These are phyloP conservation scores for Gymnoscopelus microlampas DNA, from an alignment of 2,797 vertebrate species.

Conservation along the genomic window DNA sequence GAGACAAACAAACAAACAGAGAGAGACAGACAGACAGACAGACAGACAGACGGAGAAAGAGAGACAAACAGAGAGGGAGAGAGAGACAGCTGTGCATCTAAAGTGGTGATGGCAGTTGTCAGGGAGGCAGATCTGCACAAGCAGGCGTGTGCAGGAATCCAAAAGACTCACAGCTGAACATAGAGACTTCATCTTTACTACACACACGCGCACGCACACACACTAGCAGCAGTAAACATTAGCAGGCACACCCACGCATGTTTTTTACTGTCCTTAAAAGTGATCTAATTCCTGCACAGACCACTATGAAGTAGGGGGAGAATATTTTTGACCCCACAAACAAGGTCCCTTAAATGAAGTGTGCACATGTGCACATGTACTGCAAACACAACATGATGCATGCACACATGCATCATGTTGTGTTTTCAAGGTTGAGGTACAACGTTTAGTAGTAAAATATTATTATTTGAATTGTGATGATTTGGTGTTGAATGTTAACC, in stretches of 20 bases:
- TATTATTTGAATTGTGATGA: no score
- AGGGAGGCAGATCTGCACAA: slow-evolving; percentile 66
- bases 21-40: slow-evolving; percentile 46
- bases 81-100: slow-evolving; percentile 74
- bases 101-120: slow-evolving; percentile 76
- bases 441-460: no score
- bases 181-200: slow-evolving; percentile 48
- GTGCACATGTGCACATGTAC: no score
- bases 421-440: no score
- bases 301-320: no score
- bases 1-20: slow-evolving; percentile 8
- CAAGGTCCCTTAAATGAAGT: no score
- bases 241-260: not conserved
- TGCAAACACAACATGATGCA: no score
- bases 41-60: slow-evolving; percentile 31
- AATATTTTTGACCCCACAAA: no score
- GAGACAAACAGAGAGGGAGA: slow-evolving; percentile 53
- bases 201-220: slow-evolving; percentile 29
- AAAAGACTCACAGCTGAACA: slow-evolving; percentile 76
- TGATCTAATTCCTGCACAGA: slow-evolving; percentile 2
- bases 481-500: no score
- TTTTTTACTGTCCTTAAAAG: not conserved
- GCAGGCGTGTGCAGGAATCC: slow-evolving; percentile 83
- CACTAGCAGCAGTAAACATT: not conserved
- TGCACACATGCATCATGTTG: no score